These are phyloP conservation scores for Eupithecia subumbrata DNA, from an alignment of 2,888 invertebrate genomes.

Conservation along the genomic window DNA sequence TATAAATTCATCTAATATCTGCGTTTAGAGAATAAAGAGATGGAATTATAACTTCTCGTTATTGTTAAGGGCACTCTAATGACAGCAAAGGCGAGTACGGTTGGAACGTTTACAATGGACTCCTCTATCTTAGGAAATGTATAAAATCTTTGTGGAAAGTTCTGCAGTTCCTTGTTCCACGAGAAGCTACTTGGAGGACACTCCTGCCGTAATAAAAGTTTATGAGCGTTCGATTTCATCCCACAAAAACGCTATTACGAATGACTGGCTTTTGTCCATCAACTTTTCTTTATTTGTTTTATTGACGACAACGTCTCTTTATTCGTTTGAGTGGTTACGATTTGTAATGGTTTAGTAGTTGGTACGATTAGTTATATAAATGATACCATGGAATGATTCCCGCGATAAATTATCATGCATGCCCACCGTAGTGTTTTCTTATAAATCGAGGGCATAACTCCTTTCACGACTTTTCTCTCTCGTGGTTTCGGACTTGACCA, in stretches of 20 bases:
- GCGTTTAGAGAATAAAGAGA: constrained; percentile 20
- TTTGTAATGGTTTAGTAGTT: neutral
- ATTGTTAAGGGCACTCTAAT: constrained; percentile 44
- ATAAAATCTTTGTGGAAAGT: constrained; percentile 56
- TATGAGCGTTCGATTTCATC: constrained; percentile 35
- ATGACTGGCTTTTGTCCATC: constrained; percentile 26
- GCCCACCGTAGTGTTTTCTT: neutral
- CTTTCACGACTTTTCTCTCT: too few species aligned
- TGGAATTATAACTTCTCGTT: constrained; percentile 30
- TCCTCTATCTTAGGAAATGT: constrained; percentile 46
- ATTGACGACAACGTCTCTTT: constrained; percentile 11
- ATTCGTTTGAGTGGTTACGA: constrained; percentile 8
- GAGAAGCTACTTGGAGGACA: constrained; percentile 33
- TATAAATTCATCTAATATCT: constrained; percentile 8
- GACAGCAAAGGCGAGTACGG: constrained; percentile 42
- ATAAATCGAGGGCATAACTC: too few species aligned
- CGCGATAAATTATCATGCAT: neutral
- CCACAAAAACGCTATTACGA: constrained; percentile 34
- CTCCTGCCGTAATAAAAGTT: constrained; percentile 37
- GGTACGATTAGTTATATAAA: neutral
- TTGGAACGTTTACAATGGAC: constrained; percentile 46
- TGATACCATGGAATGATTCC: neutral
- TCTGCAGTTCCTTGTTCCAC: constrained; percentile 42
- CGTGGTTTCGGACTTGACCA: too few species aligned
- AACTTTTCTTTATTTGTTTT: constrained; percentile 23